phyloP scores from a whole-genome alignment of 2,113 vertebrate genomes.

The Ptilorrhoa leucosticta region DNA sequence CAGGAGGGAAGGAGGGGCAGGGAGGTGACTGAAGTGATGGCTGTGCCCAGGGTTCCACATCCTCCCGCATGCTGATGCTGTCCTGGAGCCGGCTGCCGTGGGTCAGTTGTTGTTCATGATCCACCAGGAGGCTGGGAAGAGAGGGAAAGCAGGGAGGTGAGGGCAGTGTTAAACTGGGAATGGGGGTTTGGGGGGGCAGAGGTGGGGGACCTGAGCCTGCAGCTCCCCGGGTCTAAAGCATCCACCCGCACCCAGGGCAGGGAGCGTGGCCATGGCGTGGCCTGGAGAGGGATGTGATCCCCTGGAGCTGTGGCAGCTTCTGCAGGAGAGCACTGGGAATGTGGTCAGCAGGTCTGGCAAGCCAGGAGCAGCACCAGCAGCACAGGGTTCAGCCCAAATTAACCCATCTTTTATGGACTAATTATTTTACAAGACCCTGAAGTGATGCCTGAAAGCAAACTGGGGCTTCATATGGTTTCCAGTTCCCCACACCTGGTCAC shows the following conservation, averaged over 20 bases:
- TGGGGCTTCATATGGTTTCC: background rate
- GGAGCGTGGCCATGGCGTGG: fast-evolving
- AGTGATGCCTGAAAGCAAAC: background rate
- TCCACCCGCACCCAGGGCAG: fast-evolving
- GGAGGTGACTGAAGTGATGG: background rate
- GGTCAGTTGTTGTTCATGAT: constrained; percentile 90
- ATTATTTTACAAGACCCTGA: background rate
- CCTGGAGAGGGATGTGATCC: background rate
- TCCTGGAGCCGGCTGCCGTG: background rate
- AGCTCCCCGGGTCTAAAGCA: background rate
- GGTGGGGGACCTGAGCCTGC: fast-evolving
- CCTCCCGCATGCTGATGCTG: background rate
- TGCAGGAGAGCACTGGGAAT: background rate
- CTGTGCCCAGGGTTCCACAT: background rate
- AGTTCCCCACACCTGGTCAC: background rate
- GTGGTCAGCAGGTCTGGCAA: fast-evolving
- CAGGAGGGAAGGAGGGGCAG: background rate
- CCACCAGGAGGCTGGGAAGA: constrained; percentile 91
- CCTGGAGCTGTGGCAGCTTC: background rate
- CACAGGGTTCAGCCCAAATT: background rate
- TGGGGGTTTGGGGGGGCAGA: too few species aligned
- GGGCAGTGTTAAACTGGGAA: background rate
- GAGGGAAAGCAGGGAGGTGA: background rate
- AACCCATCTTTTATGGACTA: fast-evolving
- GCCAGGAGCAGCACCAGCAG: background rate